These are phyloP conservation scores for Euphonia xanthogaster DNA, from an alignment of 2,797 vertebrate genomes.

Conservation along the genomic window DNA sequence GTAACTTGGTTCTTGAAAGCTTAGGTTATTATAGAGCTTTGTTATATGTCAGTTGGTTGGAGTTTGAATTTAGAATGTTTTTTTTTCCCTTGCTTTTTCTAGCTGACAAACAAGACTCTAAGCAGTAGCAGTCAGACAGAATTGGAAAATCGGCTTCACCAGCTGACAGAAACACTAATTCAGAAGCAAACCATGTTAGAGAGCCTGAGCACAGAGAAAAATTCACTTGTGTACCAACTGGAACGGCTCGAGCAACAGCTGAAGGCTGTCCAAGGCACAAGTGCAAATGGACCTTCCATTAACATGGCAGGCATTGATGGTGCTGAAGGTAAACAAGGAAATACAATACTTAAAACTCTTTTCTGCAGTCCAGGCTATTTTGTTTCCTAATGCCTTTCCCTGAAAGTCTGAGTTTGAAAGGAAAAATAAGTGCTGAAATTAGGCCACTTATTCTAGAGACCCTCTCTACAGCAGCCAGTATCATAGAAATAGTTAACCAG, in stretches of 20 bases:
- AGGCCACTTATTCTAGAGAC: not conserved
- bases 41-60: not conserved
- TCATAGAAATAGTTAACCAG: not conserved
- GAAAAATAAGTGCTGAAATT: not conserved
- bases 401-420: not conserved
- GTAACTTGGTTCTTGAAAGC: not conserved
- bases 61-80: not conserved
- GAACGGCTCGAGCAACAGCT: slow-evolving; percentile 93
- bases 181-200: slow-evolving; percentile 99
- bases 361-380: not conserved
- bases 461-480: not conserved
- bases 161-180: slow-evolving; percentile 96
- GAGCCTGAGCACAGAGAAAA: slow-evolving; percentile 95
- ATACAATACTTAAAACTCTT: not conserved
- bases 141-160: slow-evolving; percentile 93
- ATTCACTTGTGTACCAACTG: slow-evolving; percentile 92
- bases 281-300: slow-evolving; percentile 81
- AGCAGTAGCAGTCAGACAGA: slow-evolving; percentile 92
- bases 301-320: slow-evolving; percentile 88
- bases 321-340: slow-evolving; percentile 78
- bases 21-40: not conserved
- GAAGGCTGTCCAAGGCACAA: slow-evolving; percentile 80
- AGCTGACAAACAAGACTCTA: slow-evolving; percentile 95
- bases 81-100: not conserved
- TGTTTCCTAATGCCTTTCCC: not conserved